Percentiles rank a stretch among this genome's conserved stretches.
Conservation (phyloP, 2,797 vertebrate species). For the Tolypeutes matacus region DNA sequence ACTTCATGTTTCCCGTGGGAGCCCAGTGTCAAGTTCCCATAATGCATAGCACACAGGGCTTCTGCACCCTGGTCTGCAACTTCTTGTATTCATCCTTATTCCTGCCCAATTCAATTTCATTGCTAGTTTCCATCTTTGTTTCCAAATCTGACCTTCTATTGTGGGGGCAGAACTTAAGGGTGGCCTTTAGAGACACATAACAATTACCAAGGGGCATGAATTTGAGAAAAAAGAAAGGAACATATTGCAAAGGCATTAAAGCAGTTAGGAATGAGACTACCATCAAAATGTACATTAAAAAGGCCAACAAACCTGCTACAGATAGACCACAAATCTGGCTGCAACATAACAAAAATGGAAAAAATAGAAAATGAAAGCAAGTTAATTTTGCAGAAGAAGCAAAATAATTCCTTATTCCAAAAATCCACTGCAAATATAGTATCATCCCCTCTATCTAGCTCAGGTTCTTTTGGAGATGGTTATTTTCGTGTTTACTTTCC, state of each 20-base stretch:
- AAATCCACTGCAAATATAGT: background rate
- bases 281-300: background rate
- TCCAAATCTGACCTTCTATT: background rate
- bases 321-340: background rate
- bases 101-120: background rate
- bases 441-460: background rate
- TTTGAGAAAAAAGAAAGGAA: background rate
- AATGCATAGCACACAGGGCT: rapidly evolving
- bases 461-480: background rate
- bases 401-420: background rate
- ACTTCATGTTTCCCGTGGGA: background rate
- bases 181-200: background rate
- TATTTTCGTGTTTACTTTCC: background rate
- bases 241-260: background rate
- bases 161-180: background rate
- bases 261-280: background rate
- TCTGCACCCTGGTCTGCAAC: background rate
- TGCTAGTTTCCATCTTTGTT: background rate
- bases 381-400: background rate
- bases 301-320: background rate
- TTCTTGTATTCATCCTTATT: background rate
- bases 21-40: background rate
- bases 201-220: background rate
- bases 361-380: constrained; percentile 17
- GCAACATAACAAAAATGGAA: background rate